A percentile compares a stretch with the other conserved stretches of the same genome.
Evolutionary conservation across 1,140 invertebrate genomes (phyloP).

Genomic region (Parasteatoda tepidariorum): DNA sequence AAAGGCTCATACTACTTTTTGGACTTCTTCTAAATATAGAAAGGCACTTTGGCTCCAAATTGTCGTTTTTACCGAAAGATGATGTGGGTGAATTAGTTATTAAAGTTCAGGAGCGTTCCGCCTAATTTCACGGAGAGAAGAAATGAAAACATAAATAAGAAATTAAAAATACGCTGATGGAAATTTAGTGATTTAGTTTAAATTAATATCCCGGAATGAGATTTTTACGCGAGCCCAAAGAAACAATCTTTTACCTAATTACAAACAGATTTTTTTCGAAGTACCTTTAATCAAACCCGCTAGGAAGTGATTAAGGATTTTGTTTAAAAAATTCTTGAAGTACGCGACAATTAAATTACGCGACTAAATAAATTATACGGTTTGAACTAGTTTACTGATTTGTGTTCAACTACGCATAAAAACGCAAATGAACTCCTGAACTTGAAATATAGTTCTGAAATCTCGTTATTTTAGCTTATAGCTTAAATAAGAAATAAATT

Average conservation of each 20-base stretch:
- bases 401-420: too few relatives aligned
- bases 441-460: too few relatives aligned
- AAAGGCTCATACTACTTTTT: constrained; percentile 27
- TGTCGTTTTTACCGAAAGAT: constrained; percentile 3
- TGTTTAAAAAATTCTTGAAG: not conserved
- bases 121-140: not conserved
- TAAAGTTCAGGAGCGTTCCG: not conserved
- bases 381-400: too few relatives aligned
- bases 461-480: too few relatives aligned
- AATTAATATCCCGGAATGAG: not conserved
- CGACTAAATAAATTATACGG: not conserved
- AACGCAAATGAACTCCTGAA: too few relatives aligned
- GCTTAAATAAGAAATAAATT: too few relatives aligned
- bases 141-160: not conserved
- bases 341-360: not conserved
- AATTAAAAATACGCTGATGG: not conserved
- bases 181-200: not conserved
- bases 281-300: not conserved
- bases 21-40: constrained; percentile 39
- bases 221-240: not conserved
- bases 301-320: not conserved
- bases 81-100: not conserved
- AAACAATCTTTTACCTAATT: not conserved
- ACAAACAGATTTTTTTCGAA: too few relatives aligned
- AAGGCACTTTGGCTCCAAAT: constrained; percentile 5